Evolutionary conservation across 2,888 invertebrate genomes (phyloP), one percentile per base, ranked within the genome.

Genomic region (Smittia sp.): DNA sequence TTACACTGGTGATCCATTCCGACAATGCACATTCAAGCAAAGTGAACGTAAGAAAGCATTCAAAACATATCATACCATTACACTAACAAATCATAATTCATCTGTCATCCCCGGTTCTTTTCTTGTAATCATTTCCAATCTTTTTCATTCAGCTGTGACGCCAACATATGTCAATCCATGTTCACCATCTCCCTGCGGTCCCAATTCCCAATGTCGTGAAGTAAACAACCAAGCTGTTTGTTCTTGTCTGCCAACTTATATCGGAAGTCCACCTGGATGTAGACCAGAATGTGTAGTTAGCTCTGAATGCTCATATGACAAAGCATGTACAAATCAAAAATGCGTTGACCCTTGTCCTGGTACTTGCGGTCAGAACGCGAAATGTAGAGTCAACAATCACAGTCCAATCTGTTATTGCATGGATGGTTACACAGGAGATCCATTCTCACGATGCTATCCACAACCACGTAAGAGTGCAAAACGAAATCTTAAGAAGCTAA

Each of bases 381-480:
- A 89, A 74, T 94, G 94, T 78, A 85, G 90, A 74, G 90, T 91
- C 0, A 89, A 90, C 81, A 84, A 20, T 75, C 94, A 94, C 78
- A 85, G 93, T 77, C 91, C 93, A 7, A 85, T 90, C 24, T 96
- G 95, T 79, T 88, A 90, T 1, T 95, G 95, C 79, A 85, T 88
- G 76, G 90, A 91, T 76, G 91, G 92, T 39, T 93, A 88, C 78
- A 91, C 92, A 76, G 96, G 95, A 79, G 92, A 93, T 79, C 91
- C 93, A 15, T 89, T 92, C 78, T 86, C 86, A 73, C 87, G 89
- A 77, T 94, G 93, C 78, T 88, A 89, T 78, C 84, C 85, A 76
- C 77, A 79, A 66, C 80, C 81, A 13, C 76, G 78, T 52, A 76
- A 77, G 38, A 18, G 78, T n/a, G n/a, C n/a, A n/a, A n/a, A n/a